phyloP scores from a whole-genome alignment of 2,797 vertebrate species.

The Aselliscus stoliczkanus region DNA sequence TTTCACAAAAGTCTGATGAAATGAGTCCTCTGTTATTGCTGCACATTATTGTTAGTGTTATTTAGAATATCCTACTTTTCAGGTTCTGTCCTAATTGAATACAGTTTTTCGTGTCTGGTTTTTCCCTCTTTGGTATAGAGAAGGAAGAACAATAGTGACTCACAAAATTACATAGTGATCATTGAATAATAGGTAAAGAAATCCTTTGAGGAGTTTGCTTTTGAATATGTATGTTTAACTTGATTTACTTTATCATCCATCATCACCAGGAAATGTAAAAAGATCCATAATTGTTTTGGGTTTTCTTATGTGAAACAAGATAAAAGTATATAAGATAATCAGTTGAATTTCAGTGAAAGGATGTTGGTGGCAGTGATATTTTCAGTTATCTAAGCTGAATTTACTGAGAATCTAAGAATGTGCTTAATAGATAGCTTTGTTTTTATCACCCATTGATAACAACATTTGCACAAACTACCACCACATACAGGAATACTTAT shows the following conservation, averaged over 20 bases:
- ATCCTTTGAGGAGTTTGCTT: not conserved
- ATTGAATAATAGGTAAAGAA: not conserved
- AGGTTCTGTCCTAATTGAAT: not conserved
- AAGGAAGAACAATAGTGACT: not conserved
- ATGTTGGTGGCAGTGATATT: slow-evolving; percentile 29
- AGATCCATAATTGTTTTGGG: slow-evolving; percentile 31
- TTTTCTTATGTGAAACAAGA: slow-evolving; percentile 60
- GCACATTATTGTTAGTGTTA: not conserved
- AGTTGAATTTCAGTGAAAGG: slow-evolving; percentile 54
- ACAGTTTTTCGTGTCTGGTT: not conserved
- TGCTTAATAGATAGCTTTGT: slow-evolving; percentile 33
- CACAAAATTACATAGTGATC: not conserved
- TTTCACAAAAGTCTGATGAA: not conserved
- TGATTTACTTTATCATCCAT: slow-evolving; percentile 53
- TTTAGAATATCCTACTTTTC: not conserved
- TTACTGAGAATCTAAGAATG: slow-evolving; percentile 59
- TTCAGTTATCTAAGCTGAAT: slow-evolving; percentile 63
- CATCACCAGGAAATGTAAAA: slow-evolving; percentile 62
- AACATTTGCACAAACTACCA: slow-evolving; percentile 40
- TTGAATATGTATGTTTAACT: not conserved
- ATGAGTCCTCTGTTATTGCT: not conserved
- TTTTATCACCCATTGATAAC: slow-evolving; percentile 33
- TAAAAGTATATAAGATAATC: slow-evolving; percentile 62
- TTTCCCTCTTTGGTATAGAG: not conserved
- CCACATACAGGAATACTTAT: slow-evolving; percentile 9